Evolutionary conservation across 37 sponge, comb jelly and placozoan genomes (phyloP).

Genomic region (Ephydatia muelleri): DNA sequence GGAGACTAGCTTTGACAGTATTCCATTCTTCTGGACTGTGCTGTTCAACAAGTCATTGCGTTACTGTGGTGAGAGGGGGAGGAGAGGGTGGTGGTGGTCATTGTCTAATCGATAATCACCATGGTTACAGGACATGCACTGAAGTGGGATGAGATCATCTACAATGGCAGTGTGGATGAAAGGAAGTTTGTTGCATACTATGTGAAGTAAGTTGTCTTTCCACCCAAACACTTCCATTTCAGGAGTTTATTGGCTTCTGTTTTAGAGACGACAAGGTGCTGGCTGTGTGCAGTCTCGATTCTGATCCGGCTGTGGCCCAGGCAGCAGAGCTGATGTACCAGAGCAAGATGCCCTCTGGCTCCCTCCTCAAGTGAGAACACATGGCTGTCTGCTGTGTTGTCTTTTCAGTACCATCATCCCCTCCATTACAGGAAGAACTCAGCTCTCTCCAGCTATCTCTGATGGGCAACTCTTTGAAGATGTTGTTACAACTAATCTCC

Average conservation of each 20-base stretch:
- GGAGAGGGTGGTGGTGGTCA: not conserved
- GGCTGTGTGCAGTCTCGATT: conserved; percentile 73
- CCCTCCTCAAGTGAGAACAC: conserved; percentile 60
- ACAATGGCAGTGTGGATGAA: conserved; percentile 78
- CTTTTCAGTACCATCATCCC: not conserved
- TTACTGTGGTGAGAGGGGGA: conserved; percentile 65
- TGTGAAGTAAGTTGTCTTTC: conserved; percentile 65
- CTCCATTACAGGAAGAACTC: conserved; percentile 22
- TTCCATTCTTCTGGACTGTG: conserved; percentile 96
- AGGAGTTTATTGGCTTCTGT: not conserved
- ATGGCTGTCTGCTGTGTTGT: not conserved
- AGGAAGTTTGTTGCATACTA: conserved; percentile 82
- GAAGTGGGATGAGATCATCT: conserved; percentile 82
- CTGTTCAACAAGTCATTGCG: conserved; percentile 89
- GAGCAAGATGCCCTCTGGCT: conserved; percentile 64
- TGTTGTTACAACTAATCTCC: no score
- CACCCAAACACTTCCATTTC: no score
- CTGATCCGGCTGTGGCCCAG: conserved; percentile 73
- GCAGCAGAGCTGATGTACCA: conserved; percentile 82
- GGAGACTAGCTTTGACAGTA: conserved; percentile 62
- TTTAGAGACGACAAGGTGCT: conserved; percentile 72
- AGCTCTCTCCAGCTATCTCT: conserved; percentile 19
- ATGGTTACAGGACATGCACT: conserved; percentile 62
- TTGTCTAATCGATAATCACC: not conserved
- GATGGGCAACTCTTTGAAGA: not conserved